Conservation (phyloP, 2,113 vertebrate species). For the Heteronetta atricapilla region DNA sequence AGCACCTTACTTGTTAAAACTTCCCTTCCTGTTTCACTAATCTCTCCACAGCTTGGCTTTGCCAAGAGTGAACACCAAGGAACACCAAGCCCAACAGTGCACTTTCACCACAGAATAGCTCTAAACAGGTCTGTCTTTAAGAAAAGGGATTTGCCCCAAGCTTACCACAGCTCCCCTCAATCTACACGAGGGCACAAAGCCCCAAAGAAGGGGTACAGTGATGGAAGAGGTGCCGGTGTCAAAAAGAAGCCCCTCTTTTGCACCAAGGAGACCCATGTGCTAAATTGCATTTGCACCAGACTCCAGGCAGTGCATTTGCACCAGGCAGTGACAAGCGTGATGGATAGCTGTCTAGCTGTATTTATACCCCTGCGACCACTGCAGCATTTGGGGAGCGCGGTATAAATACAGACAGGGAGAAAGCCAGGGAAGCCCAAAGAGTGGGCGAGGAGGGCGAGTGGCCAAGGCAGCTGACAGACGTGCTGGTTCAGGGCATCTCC, state of each 20-base stretch:
- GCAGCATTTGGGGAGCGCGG: neutral
- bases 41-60: neutral
- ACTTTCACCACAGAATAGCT: accelerated
- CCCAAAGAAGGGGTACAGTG: accelerated
- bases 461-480: constrained; percentile 32
- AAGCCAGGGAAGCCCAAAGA: constrained; percentile 40
- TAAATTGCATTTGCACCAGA: neutral
- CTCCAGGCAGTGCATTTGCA: neutral
- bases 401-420: constrained; percentile 21
- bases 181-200: neutral
- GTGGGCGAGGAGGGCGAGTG: constrained; percentile 7
- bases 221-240: neutral
- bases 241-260: neutral
- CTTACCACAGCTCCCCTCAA: neutral
- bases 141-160: neutral
- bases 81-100: neutral
- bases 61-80: neutral
- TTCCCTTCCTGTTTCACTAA: neutral
- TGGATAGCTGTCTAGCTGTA: neutral
- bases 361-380: neutral
- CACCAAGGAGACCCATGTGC: neutral
- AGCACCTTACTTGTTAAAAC: neutral
- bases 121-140: neutral
- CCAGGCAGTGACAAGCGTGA: neutral
- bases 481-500: constrained; percentile 37